phyloP scores from a whole-genome alignment of 1,140 invertebrate species.

The Prorops nasuta region DNA sequence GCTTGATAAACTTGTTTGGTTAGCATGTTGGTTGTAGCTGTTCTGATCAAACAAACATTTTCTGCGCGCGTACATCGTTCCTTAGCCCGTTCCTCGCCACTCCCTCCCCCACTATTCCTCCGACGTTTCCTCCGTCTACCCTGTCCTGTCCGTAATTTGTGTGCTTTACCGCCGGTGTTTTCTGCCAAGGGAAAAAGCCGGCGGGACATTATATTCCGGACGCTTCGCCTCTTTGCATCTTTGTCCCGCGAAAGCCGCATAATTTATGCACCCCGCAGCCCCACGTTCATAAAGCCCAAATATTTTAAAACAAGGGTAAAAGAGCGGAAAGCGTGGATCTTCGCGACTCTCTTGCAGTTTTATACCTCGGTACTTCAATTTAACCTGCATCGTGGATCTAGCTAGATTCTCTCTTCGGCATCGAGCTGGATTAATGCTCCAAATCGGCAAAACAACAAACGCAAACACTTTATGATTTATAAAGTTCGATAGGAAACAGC shows the following conservation, averaged over 20 bases:
- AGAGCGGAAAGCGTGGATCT: constrained; percentile 34
- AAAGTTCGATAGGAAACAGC: no score
- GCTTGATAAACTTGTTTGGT: no score
- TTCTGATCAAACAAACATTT: no score
- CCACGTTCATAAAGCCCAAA: constrained; percentile 44
- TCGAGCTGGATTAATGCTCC: no score
- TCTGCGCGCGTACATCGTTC: no score
- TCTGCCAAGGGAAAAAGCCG: constrained; percentile 15
- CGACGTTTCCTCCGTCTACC: background rate
- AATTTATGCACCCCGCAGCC: constrained; percentile 49
- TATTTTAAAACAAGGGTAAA: constrained; percentile 48
- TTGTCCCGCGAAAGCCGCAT: constrained; percentile 28
- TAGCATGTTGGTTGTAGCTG: no score
- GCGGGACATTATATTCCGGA: constrained; percentile 28
- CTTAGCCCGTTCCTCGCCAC: constrained; percentile 8
- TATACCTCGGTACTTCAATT: no score
- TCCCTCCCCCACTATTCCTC: background rate
- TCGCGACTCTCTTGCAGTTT: no score
- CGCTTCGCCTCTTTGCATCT: constrained; percentile 14
- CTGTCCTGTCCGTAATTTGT: constrained; percentile 21
- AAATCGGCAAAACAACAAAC: no score
- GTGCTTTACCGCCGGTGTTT: constrained; percentile 27
- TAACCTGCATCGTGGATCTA: no score
- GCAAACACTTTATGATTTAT: no score
- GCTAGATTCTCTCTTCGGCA: no score